Evolutionary conservation across 2,797 vertebrate genomes (phyloP), one percentile per base, ranked within the genome.

Genomic region (Hirundo rustica): DNA sequence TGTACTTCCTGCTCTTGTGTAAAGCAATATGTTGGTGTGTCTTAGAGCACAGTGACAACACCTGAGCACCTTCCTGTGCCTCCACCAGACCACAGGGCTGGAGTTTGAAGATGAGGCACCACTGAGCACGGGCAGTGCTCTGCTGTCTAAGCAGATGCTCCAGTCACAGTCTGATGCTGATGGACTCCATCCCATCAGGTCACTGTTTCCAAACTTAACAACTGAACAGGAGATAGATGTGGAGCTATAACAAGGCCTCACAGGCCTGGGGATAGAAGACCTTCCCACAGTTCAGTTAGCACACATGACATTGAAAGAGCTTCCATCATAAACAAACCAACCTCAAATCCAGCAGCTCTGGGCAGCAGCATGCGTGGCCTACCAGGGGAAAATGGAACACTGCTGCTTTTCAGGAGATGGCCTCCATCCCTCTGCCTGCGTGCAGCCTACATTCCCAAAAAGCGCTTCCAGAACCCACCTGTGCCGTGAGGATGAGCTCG

Each of bases 401-500:
- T 32, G 36, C 44, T 81, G 29, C 22, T 92, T 62, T 45, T 61
- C 47, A 30, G 30, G 17, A 13, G 45, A 45, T 32, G 38, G 34
- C 27, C 38, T n/a, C 45, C 75, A 81, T 8, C 16, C 21, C 48
- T n/a, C 34, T 48, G 44, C 44, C 19, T 16, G 5, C 44, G 25
- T 0, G 6, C n/a, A 61, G n/a, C 51, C 15, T 5, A 6, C 42
- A 2, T 7, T 74, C 34, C 64, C 50, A 27, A 4, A 32, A 50
- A 82, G 27, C 34, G 6, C 22, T 3, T 71, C 11, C 54, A 34
- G 40, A 67, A 96, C 98, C 68, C 91, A 99, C 99, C 99, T 99
- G 99, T 92, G 99, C 99, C 0, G 99, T 99, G 22, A 99, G 98
- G 77, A 99, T 99, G 79, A 99, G 98, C 92, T 99, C 99, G 5